These are phyloP conservation scores for Numenius phaeopus DNA, from an alignment of 2,797 vertebrate species.

Conservation along the genomic window DNA sequence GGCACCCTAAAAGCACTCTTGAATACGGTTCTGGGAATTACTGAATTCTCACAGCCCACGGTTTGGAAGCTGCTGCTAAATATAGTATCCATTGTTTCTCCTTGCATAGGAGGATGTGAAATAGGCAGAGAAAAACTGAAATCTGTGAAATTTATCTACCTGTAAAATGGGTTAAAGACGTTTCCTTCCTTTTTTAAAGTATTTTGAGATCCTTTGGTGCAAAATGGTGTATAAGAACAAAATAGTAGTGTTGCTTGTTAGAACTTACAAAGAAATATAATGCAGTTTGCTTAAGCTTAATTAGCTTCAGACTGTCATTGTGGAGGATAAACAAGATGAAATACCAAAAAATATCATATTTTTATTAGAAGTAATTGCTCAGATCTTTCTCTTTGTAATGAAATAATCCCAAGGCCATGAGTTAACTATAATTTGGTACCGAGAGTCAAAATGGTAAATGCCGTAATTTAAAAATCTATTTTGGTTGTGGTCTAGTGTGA, in stretches of 20 bases:
- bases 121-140: slow-evolving; percentile 40
- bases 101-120: slow-evolving; percentile 62
- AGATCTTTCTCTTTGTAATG: not conserved
- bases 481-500: not conserved
- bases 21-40: not conserved
- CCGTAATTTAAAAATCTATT: not conserved
- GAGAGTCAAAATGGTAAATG: not conserved
- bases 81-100: slow-evolving; percentile 54
- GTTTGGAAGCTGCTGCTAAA: slow-evolving; percentile 29
- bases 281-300: not conserved
- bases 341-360: not conserved
- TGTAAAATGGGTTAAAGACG: slow-evolving; percentile 19
- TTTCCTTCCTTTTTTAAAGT: slow-evolving; percentile 50
- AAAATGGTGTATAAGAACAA: not conserved
- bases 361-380: not conserved
- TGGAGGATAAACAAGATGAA: not conserved
- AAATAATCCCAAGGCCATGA: not conserved
- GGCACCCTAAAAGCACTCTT: not conserved
- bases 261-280: not conserved
- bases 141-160: slow-evolving; percentile 51
- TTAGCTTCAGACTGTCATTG: not conserved
- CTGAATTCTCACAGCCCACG: slow-evolving; percentile 4
- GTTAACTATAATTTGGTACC: not conserved
- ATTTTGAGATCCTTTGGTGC: not conserved
- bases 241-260: not conserved